phyloP scores from a whole-genome alignment of 1,140 invertebrate species.

The Drosophila lacertosa region DNA sequence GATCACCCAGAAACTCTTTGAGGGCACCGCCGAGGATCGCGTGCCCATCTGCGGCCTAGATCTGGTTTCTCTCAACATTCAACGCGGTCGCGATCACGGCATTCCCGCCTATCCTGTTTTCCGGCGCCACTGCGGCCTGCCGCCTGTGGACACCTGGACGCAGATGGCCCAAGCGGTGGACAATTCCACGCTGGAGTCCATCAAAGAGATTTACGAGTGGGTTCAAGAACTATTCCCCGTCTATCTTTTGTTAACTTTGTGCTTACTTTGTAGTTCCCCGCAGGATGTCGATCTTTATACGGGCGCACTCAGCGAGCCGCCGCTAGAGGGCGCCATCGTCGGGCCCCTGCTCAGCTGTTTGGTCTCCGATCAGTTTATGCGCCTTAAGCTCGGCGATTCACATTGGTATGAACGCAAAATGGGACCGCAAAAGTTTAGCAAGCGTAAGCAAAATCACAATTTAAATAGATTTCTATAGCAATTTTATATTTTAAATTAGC shows the following conservation, averaged over 20 bases:
- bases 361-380: conserved; percentile 93
- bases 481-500: too few species aligned
- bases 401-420: conserved; percentile 93
- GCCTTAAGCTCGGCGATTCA: conserved; percentile 91
- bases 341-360: conserved; percentile 94
- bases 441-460: conserved; percentile 86
- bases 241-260: not conserved
- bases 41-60: conserved; percentile 89
- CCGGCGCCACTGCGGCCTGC: conserved; percentile 90
- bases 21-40: conserved; percentile 82
- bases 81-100: conserved; percentile 95
- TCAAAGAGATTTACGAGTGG: conserved; percentile 88
- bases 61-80: conserved; percentile 93
- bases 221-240: conserved; percentile 6
- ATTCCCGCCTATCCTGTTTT: conserved; percentile 91
- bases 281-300: conserved; percentile 95
- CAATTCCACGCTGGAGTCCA: conserved; percentile 86
- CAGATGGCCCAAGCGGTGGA: conserved; percentile 89
- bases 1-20: conserved; percentile 88
- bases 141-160: conserved; percentile 88
- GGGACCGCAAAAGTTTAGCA: conserved; percentile 88
- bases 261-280: conserved; percentile 85
- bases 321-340: conserved; percentile 88
- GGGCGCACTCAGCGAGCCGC: conserved; percentile 91
- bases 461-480: too few species aligned